These are phyloP conservation scores for Hylaeus anthracinus DNA, from an alignment of 1,140 invertebrate species.

Conservation along the genomic window DNA sequence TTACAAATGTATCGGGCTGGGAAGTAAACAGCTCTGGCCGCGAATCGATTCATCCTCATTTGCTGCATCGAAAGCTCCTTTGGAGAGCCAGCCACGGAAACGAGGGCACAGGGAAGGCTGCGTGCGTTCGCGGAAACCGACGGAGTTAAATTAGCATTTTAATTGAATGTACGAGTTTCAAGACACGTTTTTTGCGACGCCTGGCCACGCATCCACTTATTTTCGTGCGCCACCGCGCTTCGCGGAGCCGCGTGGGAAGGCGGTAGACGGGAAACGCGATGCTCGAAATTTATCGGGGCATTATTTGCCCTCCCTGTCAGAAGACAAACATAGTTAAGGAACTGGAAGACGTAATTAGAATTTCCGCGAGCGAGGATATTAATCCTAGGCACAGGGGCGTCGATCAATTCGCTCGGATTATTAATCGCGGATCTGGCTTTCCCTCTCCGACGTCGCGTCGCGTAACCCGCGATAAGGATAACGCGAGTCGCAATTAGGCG, in stretches of 20 bases:
- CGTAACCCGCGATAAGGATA: too few species aligned
- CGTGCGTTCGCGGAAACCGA: background rate
- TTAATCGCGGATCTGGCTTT: background rate
- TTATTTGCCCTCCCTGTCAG: constrained; percentile 12
- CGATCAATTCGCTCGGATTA: background rate
- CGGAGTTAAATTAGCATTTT: constrained; percentile 58
- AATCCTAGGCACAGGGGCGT: background rate
- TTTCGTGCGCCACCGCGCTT: background rate
- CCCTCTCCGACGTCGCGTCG: background rate
- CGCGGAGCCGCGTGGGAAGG: background rate
- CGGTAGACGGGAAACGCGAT: background rate
- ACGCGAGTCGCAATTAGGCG: too few species aligned
- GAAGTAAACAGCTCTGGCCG: background rate
- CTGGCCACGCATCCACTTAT: background rate
- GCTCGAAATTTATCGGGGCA: constrained; percentile 9
- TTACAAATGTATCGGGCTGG: too few species aligned
- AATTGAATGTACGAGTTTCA: constrained; percentile 55
- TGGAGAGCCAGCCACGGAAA: background rate
- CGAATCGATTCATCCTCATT: constrained; percentile 28
- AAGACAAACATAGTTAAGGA: constrained; percentile 26
- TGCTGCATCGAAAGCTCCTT: background rate
- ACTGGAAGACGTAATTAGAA: constrained; percentile 16
- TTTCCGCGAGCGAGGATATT: background rate
- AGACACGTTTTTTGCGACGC: constrained; percentile 41
- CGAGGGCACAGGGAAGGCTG: background rate